Evolutionary conservation across 2,888 invertebrate genomes (phyloP).

Genomic region (Andrena praecox): DNA sequence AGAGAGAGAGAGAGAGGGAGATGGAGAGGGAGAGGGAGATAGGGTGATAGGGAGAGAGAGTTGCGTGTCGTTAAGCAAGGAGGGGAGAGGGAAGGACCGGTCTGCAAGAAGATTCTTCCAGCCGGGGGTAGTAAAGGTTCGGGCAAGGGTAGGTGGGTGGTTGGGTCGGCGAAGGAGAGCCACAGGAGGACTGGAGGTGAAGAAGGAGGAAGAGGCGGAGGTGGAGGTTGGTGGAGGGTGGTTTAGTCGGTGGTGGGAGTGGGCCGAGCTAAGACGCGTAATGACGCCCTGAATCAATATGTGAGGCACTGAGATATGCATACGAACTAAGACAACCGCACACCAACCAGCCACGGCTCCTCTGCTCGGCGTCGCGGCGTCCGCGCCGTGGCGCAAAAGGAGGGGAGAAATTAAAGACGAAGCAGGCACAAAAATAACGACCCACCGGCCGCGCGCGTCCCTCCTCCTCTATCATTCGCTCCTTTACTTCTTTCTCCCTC

Average conservation of each 20-base stretch:
- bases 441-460: slow-evolving; percentile 73
- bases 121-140: slow-evolving; percentile 72
- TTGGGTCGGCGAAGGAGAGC: slow-evolving; percentile 73
- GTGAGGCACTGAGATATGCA: slow-evolving; percentile 85
- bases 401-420: slow-evolving; percentile 85
- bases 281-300: slow-evolving; percentile 85
- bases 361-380: slow-evolving; percentile 74
- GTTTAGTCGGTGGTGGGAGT: slow-evolving; percentile 74
- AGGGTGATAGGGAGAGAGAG: slow-evolving; percentile 21
- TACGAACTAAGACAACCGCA: slow-evolving; percentile 84
- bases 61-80: slow-evolving; percentile 55
- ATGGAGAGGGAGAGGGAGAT: slow-evolving; percentile 19
- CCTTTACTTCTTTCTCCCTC: slow-evolving; percentile 37
- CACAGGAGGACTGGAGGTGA: slow-evolving; percentile 69
- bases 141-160: slow-evolving; percentile 67
- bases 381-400: slow-evolving; percentile 75
- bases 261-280: slow-evolving; percentile 84
- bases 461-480: slow-evolving; percentile 33
- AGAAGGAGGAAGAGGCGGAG: slow-evolving; percentile 63
- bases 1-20: slow-evolving; percentile 2
- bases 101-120: slow-evolving; percentile 75
- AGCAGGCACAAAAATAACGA: slow-evolving; percentile 85
- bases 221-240: slow-evolving; percentile 69
- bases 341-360: slow-evolving; percentile 70
- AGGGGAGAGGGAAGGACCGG: slow-evolving; percentile 64